phyloP scores from a whole-genome alignment of 2,113 vertebrate genomes.

The Centropus unirufus region DNA sequence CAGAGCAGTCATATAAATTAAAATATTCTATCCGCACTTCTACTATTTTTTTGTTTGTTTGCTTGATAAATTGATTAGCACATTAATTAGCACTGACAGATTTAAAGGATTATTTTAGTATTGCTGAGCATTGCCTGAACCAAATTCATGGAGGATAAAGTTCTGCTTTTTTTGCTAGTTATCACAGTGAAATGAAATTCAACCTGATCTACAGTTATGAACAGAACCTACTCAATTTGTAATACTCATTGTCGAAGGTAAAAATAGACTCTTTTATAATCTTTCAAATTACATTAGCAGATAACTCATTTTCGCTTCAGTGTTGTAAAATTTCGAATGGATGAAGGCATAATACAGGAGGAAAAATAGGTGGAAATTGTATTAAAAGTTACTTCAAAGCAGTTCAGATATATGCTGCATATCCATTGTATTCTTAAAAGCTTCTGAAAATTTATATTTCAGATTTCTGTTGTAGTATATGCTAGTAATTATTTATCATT shows the following conservation, averaged over 20 bases:
- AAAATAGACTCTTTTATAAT: neutral
- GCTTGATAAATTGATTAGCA: neutral
- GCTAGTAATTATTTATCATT: neutral
- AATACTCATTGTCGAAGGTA: neutral
- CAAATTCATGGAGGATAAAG: neutral
- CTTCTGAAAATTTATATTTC: neutral
- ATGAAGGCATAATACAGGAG: neutral
- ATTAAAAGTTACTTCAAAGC: neutral
- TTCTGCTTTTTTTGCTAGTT: neutral
- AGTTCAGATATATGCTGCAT: neutral
- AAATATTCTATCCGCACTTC: neutral
- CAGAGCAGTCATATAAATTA: neutral
- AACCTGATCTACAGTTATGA: neutral
- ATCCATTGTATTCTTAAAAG: neutral
- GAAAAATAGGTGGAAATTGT: neutral
- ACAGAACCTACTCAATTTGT: neutral
- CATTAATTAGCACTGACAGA: neutral
- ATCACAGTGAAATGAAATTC: neutral
- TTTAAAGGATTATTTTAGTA: neutral
- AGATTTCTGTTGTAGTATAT: neutral
- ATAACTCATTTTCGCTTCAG: neutral
- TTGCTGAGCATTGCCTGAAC: neutral
- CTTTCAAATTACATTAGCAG: neutral
- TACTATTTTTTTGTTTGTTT: neutral
- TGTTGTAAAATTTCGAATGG: neutral